Percentiles rank a stretch among this genome's conserved stretches.
These are phyloP conservation scores for Tethya wilhelma DNA, from an alignment of 37 sponge, comb jelly and placozoan genomes.

Conservation along the genomic window DNA sequence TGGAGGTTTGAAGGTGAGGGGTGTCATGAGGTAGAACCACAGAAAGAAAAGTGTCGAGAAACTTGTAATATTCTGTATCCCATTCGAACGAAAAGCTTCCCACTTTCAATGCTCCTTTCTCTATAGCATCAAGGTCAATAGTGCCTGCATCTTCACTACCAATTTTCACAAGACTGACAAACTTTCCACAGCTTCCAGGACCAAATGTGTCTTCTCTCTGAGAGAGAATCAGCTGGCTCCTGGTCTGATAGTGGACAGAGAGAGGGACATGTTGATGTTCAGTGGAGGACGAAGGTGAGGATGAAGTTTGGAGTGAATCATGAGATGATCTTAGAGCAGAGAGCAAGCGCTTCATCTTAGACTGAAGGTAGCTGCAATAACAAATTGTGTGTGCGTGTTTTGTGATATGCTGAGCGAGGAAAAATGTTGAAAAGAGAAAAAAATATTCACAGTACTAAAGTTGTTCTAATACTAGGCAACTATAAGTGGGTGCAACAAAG, in stretches of 20 bases:
- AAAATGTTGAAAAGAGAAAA: too few species aligned
- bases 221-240: slow-evolving; percentile 9
- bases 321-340: slow-evolving; percentile 23
- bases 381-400: too few species aligned
- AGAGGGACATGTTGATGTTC: too few species aligned
- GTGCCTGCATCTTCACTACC: not conserved
- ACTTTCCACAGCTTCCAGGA: not conserved
- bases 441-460: too few species aligned
- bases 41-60: slow-evolving; percentile 43
- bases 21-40: not conserved
- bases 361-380: too few species aligned
- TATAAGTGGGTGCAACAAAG: too few species aligned
- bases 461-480: too few species aligned
- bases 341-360: slow-evolving; percentile 29
- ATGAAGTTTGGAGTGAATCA: too few species aligned
- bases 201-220: not conserved
- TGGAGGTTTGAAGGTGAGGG: not conserved
- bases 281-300: too few species aligned
- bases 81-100: slow-evolving; percentile 46
- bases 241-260: slow-evolving; percentile 30
- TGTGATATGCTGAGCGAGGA: too few species aligned
- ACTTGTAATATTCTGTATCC: slow-evolving; percentile 29
- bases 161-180: not conserved
- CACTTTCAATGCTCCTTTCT: not conserved
- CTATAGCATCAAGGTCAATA: not conserved